These are phyloP conservation scores for Polia nebulosa DNA, from an alignment of 2,888 invertebrate genomes.

Conservation along the genomic window DNA sequence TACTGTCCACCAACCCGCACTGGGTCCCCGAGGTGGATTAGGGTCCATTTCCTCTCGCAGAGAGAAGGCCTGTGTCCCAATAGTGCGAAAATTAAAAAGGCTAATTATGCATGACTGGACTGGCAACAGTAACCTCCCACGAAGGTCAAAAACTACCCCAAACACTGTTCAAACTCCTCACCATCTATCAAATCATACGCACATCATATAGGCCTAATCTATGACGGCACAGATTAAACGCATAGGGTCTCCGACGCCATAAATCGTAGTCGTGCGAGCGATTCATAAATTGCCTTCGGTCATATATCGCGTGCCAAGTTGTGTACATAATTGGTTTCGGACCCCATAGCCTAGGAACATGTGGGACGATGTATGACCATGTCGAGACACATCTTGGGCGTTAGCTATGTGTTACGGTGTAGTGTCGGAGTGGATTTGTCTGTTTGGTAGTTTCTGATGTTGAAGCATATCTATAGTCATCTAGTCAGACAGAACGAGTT, in stretches of 20 bases:
- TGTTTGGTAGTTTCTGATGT: not conserved
- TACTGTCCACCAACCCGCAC: no score
- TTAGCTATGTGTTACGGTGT: constrained; percentile 18
- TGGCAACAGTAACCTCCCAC: no score
- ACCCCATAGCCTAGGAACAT: constrained; percentile 69
- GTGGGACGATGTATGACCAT: constrained; percentile 51
- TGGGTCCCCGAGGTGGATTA: no score
- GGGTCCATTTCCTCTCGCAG: no score
- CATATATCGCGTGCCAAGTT: constrained; percentile 80
- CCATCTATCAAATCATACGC: constrained; percentile 5
- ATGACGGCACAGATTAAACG: constrained; percentile 56
- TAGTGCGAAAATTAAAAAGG: no score
- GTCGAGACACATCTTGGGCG: constrained; percentile 40
- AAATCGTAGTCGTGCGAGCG: constrained; percentile 59
- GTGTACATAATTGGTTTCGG: constrained; percentile 83
- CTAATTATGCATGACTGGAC: no score
- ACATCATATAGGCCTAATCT: constrained; percentile 31
- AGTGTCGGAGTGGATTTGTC: not conserved
- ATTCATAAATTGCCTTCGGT: constrained; percentile 73
- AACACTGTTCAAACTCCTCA: not conserved
- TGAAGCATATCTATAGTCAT: not conserved
- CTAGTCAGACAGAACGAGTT: not conserved
- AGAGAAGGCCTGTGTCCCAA: no score
- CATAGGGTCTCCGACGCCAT: constrained; percentile 45
- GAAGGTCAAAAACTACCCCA: not conserved